Evolutionary conservation across 1,140 invertebrate species (phyloP), one percentile per base, ranked within the genome.

Genomic region (Cylas formicarius): DNA sequence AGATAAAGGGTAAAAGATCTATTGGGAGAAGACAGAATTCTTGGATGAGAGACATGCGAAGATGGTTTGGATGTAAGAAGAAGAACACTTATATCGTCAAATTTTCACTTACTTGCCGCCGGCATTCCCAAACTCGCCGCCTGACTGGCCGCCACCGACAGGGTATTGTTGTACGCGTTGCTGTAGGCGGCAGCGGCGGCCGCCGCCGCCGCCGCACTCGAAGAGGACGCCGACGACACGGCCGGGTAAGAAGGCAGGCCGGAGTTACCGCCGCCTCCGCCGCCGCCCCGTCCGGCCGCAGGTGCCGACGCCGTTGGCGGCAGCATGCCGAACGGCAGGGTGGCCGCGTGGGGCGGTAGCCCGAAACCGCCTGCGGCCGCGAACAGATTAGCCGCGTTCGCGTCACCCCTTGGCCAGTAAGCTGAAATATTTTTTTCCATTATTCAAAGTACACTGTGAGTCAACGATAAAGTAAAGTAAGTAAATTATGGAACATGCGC

Each of bases 141-240:
- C 67, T 86, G 84, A 63, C 78, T 86, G 38, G 83, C 84, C 19
- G 82, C 84, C 41, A 84, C 83, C 45, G 81, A 81, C 49, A 86
- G 74, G 27, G 83, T 86, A 42, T 80, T 82, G 39, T 81, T 76
- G 59, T 79, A 78, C 50, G 78, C 75, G 54, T 65, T 67, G 43
- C 65, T 72, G 40, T 69, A 73, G 19, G 70, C 66, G 38, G 60
- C 63, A 40, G 64, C 65, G 29, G 58, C 63, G 27, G 50, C 67
- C 49, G 63, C 70, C 53, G 60, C 69, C 23, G 67, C 71, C 9
- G 20, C 36, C 32, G 61, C 64, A 50, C 58, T 68, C 57, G 60
- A 57, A 6, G 43, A 11, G 35, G 23, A 66, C 16, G 34, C 6
- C 23, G 65, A 71, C 23, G 58, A 70, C 50, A 61, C 72, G 50